phyloP scores from a whole-genome alignment of 2,113 vertebrate genomes.

The Channa argus region DNA sequence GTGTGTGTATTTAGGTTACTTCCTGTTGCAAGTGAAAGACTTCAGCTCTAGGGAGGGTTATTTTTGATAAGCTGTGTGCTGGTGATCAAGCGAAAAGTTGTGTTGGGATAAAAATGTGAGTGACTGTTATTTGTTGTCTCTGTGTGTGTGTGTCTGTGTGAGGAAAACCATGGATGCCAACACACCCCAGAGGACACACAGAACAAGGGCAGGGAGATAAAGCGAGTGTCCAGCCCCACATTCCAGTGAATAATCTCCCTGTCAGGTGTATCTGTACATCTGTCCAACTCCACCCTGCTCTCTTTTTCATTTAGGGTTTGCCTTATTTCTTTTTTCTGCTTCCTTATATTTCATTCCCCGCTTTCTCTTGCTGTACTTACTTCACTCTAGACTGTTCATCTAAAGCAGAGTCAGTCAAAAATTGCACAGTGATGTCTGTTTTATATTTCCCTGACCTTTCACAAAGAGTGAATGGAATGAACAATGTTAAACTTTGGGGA shows the following conservation, averaged over 20 bases:
- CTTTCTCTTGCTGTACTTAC: conserved; percentile 4
- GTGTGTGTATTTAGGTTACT: conserved; percentile 69
- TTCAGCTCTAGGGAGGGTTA: conserved; percentile 59
- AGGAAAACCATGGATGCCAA: conserved; percentile 27
- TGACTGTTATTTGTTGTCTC: conserved; percentile 40
- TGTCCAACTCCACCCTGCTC: conserved; percentile 24
- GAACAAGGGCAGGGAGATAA: conserved; percentile 72
- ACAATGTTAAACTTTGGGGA: conserved; percentile 12
- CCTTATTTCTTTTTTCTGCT: not conserved
- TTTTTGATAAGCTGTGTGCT: conserved; percentile 70
- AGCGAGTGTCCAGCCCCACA: conserved; percentile 51
- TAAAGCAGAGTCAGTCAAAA: conserved; percentile 25
- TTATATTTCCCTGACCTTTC: conserved; percentile 36
- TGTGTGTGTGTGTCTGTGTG: not conserved
- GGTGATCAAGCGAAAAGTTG: conserved; percentile 62
- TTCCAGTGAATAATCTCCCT: conserved; percentile 62
- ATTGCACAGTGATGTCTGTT: conserved; percentile 25
- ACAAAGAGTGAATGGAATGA: not conserved
- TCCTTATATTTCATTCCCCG: conserved; percentile 17
- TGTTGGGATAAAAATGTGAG: conserved; percentile 51
- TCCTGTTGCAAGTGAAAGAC: conserved; percentile 60
- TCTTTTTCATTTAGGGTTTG: conserved; percentile 29
- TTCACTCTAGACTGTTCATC: conserved; percentile 21
- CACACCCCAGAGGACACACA: conserved; percentile 41
- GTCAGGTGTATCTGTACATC: conserved; percentile 67